phyloP scores from a whole-genome alignment of 2,888 invertebrate genomes.

The Melangyna quadrimaculata region DNA sequence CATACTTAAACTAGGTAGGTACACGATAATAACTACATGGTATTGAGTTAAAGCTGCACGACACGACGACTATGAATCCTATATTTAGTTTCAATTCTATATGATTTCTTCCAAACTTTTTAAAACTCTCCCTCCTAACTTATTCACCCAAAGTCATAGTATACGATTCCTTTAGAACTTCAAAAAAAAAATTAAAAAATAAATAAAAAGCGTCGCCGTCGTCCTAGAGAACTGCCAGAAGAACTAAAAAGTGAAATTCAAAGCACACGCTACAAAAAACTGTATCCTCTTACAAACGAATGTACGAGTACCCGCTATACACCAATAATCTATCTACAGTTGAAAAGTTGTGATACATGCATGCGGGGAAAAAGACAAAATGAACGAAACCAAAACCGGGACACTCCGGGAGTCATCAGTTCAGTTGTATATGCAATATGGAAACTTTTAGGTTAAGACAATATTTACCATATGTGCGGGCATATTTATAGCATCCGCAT shows the following conservation, averaged over 20 bases:
- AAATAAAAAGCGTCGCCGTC: background rate
- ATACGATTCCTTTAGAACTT: constrained; percentile 12
- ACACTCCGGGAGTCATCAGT: too few species aligned
- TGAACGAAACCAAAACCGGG: constrained; percentile 33
- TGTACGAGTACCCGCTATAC: background rate
- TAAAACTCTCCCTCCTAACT: background rate
- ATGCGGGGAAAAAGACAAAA: background rate
- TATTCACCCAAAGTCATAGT: background rate
- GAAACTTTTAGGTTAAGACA: constrained; percentile 74
- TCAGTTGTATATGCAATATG: constrained; percentile 10
- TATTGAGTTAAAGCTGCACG: constrained; percentile 35
- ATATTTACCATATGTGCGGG: constrained; percentile 74
- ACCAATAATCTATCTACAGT: constrained; percentile 21
- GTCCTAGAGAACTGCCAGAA: constrained; percentile 14
- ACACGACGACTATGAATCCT: background rate
- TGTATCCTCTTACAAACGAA: constrained; percentile 23
- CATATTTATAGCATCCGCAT: constrained; percentile 66
- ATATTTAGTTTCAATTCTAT: constrained; percentile 14
- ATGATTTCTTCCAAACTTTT: constrained; percentile 31
- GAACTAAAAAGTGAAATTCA: constrained; percentile 66
- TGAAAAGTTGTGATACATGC: constrained; percentile 44
- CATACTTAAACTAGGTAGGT: constrained; percentile 12
- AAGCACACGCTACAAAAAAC: constrained; percentile 52
- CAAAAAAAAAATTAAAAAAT: background rate
- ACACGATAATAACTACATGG: background rate